Evolutionary conservation across 2,113 vertebrate genomes (phyloP).

Genomic region (Galeopterus variegatus): DNA sequence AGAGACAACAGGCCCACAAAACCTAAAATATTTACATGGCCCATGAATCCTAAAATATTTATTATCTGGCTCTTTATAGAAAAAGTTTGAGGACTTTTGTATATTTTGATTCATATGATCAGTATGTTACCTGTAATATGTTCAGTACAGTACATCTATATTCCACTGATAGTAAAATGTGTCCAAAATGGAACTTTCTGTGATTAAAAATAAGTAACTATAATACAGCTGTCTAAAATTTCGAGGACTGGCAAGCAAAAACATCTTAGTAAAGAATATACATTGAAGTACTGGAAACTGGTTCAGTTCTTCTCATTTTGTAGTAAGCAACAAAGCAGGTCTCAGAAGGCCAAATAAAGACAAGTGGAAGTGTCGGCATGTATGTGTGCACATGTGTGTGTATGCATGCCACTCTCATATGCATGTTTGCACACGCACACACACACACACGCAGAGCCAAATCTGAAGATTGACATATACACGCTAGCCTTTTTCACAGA

Average conservation of each 20-base stretch:
- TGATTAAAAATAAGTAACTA: constrained; percentile 26
- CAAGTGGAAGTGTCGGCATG: neutral
- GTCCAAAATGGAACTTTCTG: constrained; percentile 26
- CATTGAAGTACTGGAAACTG: neutral
- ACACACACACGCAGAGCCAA: neutral
- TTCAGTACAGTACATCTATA: neutral
- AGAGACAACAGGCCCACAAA: neutral
- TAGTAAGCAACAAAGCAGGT: neutral
- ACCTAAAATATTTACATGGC: neutral
- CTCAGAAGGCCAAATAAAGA: neutral
- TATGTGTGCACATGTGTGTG: neutral
- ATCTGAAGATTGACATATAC: constrained; percentile 83
- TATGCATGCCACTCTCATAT: neutral
- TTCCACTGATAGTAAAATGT: neutral
- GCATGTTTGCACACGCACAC: neutral
- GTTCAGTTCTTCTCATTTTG: neutral
- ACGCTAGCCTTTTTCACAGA: constrained; percentile 81
- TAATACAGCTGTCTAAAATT: neutral
- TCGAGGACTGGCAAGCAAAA: neutral
- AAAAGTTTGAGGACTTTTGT: neutral
- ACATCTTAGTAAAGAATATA: neutral
- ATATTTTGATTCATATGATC: neutral
- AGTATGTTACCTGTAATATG: neutral
- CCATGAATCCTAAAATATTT: neutral
- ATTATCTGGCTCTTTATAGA: neutral